Conservation (phyloP, 2,797 vertebrate species). For the Lutjanus argentimaculatus region DNA sequence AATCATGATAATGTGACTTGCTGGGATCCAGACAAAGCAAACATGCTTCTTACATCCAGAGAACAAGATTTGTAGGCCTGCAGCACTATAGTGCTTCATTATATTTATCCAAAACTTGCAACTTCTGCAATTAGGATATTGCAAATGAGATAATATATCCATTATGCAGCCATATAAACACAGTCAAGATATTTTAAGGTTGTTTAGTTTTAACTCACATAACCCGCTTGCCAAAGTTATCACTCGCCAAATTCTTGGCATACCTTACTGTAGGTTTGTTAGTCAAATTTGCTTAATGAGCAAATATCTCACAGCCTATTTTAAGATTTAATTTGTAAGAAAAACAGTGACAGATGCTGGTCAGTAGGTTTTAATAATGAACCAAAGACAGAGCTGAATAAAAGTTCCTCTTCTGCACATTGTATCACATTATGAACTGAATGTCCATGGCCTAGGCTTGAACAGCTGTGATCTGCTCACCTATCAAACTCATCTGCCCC, state of each 20-base stretch:
- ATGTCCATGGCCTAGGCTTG: not conserved
- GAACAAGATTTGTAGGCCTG: no score
- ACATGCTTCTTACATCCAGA: no score
- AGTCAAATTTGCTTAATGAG: not conserved
- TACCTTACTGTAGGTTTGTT: not conserved
- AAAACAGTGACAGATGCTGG: not conserved
- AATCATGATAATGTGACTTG: no score
- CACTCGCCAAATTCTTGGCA: not conserved
- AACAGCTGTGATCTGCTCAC: slow-evolving; percentile 60
- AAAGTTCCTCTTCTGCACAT: not conserved
- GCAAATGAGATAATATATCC: no score
- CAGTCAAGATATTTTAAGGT: not conserved
- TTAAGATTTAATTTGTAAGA: not conserved
- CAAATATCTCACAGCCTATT: not conserved
- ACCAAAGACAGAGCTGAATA: not conserved
- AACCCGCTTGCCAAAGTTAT: not conserved
- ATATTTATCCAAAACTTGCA: no score
- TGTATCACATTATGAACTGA: slow-evolving; percentile 1
- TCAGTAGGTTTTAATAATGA: not conserved
- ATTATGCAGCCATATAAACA: not conserved
- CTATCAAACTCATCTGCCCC: slow-evolving; percentile 47
- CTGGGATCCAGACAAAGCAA: no score
- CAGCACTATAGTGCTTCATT: no score
- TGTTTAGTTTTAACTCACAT: not conserved
- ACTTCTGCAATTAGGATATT: not conserved